Conservation (phyloP, 2,888 invertebrate genomes). For the Allacma fusca region DNA sequence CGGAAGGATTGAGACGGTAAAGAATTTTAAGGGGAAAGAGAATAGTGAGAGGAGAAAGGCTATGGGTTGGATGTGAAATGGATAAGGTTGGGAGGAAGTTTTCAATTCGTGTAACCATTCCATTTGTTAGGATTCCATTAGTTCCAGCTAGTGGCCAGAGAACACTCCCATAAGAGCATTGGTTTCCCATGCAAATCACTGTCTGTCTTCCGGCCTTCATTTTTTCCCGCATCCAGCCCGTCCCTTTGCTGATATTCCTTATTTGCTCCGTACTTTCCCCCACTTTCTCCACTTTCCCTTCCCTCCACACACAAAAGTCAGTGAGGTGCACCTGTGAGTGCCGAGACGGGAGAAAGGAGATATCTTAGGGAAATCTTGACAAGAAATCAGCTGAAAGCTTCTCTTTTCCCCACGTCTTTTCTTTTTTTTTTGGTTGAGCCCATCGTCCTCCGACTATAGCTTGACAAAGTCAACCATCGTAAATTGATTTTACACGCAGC, state of each 20-base stretch:
- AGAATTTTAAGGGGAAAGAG: background rate
- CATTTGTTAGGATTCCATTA: slow-evolving; percentile 18
- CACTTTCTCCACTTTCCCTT: background rate
- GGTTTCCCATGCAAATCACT: slow-evolving; percentile 20
- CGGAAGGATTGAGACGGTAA: too few relatives aligned
- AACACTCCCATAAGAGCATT: background rate
- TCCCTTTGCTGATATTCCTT: background rate
- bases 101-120: background rate
- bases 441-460: too few relatives aligned
- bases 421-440: background rate
- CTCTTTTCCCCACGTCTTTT: background rate
- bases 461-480: too few relatives aligned
- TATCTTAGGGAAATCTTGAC: background rate
- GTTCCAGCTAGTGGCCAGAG: background rate
- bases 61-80: background rate
- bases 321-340: too few relatives aligned
- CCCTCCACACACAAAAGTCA: background rate
- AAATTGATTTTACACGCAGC: too few relatives aligned
- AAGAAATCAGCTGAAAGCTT: background rate
- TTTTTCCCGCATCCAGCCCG: background rate
- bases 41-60: background rate
- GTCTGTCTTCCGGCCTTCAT: slow-evolving; percentile 22
- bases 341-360: background rate
- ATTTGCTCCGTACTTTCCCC: background rate
- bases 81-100: background rate